phyloP scores from a whole-genome alignment of 1,140 invertebrate genomes.

The Musca vetustissima region DNA sequence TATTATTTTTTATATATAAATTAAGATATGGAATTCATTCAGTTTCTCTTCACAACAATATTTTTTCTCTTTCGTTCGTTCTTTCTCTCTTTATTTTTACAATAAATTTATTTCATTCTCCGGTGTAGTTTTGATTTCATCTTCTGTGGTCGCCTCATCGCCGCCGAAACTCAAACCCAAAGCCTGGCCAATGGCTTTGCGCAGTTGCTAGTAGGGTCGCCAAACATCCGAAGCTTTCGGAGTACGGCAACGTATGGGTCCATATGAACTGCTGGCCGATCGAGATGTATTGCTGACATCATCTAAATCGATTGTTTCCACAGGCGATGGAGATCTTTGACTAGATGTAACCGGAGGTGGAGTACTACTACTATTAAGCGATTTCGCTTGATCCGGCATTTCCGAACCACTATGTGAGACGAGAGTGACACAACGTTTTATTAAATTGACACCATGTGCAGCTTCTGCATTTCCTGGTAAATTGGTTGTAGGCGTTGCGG shows the following conservation, averaged over 20 bases:
- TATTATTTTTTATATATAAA: too few relatives aligned
- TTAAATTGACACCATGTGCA: constrained; percentile 44
- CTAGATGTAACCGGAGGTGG: constrained; percentile 51
- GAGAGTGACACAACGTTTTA: constrained; percentile 49
- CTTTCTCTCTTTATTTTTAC: too few relatives aligned
- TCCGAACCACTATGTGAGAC: constrained; percentile 48
- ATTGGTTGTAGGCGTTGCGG: constrained; percentile 3
- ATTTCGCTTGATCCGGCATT: not conserved
- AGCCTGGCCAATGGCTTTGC: constrained; percentile 30
- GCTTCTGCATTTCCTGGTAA: constrained; percentile 6
- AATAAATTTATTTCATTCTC: too few relatives aligned
- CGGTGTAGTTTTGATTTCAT: too few relatives aligned
- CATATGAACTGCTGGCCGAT: constrained; percentile 39
- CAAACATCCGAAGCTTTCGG: constrained; percentile 53
- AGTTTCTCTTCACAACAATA: too few relatives aligned
- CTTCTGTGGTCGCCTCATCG: too few relatives aligned
- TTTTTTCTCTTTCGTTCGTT: too few relatives aligned
- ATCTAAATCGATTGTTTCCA: constrained; percentile 51
- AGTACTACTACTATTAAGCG: not conserved
- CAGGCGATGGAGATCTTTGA: constrained; percentile 43
- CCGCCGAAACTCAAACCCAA: constrained; percentile 12
- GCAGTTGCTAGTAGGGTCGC: constrained; percentile 56
- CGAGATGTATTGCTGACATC: constrained; percentile 51
- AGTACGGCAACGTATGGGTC: constrained; percentile 48
- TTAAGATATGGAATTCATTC: too few relatives aligned